Conservation (phyloP, 2,113 vertebrate species). For the Pampusana beccarii region DNA sequence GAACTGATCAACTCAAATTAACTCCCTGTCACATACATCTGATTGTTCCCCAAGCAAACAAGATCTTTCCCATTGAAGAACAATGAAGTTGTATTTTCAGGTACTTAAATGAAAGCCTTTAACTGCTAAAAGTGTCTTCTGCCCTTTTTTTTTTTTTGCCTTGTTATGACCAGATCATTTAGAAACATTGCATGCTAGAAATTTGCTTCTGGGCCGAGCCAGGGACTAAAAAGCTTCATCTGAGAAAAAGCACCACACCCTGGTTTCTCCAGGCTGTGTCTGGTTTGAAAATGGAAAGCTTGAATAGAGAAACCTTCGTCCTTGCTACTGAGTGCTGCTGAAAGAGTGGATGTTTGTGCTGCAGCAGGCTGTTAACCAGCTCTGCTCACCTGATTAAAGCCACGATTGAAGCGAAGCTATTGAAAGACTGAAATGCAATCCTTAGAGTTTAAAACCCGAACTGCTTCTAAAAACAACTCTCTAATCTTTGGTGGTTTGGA, state of each 20-base stretch:
- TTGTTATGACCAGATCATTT: neutral
- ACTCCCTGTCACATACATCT: neutral
- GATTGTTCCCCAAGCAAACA: neutral
- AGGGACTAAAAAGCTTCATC: constrained; percentile 14
- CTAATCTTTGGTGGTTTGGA: constrained; percentile 61
- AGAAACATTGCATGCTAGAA: neutral
- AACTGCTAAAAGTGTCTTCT: neutral
- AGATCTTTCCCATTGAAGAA: neutral
- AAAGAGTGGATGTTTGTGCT: neutral
- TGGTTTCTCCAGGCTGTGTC: neutral
- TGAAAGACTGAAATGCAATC: constrained; percentile 45
- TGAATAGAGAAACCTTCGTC: neutral
- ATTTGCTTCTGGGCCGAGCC: neutral
- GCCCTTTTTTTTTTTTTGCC: neutral
- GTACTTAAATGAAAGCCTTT: neutral
- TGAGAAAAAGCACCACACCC: neutral
- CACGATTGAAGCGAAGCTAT: neutral
- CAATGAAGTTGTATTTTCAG: neutral
- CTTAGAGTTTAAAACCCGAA: constrained; percentile 14
- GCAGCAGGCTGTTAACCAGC: constrained; percentile 14
- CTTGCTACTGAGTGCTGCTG: neutral
- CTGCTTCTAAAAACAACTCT: constrained; percentile 63
- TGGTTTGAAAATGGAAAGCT: constrained; percentile 14
- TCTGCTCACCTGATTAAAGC: constrained; percentile 50
- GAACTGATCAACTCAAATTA: neutral